These are phyloP conservation scores for Leptosomus discolor DNA, from an alignment of 2,113 vertebrate genomes.

Conservation along the genomic window DNA sequence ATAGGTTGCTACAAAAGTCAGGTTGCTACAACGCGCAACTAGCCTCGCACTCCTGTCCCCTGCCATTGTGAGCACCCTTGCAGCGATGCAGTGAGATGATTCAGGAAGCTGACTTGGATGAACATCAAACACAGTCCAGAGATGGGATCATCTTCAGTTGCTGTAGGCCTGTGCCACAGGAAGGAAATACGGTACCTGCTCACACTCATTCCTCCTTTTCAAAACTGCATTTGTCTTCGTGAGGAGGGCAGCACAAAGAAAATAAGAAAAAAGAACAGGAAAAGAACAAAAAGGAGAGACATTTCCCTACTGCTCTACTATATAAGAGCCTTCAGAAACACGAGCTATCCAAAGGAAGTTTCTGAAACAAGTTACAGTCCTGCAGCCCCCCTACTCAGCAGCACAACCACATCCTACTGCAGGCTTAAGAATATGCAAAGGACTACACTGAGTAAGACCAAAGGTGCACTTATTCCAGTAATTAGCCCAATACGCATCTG, in stretches of 20 bases:
- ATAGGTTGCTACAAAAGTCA: neutral
- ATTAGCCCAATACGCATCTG: neutral
- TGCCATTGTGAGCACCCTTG: accelerated
- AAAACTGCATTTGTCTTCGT: neutral
- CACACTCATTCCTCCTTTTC: neutral
- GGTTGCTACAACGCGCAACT: neutral
- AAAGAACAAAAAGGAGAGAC: neutral
- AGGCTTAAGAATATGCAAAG: neutral
- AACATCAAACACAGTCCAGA: neutral
- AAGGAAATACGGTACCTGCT: neutral
- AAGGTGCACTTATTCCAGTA: neutral
- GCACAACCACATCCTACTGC: neutral
- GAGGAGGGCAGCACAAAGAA: neutral
- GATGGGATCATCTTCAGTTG: neutral
- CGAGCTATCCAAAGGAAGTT: neutral
- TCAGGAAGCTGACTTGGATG: neutral
- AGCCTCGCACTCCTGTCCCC: accelerated
- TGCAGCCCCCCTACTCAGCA: neutral
- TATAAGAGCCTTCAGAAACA: neutral
- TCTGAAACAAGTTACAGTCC: neutral
- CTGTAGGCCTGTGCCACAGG: neutral
- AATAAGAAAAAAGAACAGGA: neutral
- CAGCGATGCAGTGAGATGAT: accelerated
- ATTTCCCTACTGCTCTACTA: neutral
- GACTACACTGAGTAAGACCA: neutral